phyloP scores from a whole-genome alignment of 2,888 invertebrate species.

The Ischnura elegans region DNA sequence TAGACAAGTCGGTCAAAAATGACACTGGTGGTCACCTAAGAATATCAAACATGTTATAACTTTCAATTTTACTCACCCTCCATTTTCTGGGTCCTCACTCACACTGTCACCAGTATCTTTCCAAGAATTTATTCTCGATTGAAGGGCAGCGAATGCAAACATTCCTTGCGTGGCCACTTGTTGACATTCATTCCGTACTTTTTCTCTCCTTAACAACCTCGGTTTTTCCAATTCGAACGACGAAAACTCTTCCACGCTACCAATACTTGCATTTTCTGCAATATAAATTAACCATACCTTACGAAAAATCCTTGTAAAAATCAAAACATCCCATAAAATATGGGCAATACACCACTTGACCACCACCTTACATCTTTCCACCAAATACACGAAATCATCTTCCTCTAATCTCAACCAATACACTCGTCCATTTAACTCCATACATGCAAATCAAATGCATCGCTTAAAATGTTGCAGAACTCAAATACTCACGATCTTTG shows the following conservation, averaged over 20 bases:
- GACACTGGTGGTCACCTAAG: not conserved
- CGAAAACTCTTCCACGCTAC: not conserved
- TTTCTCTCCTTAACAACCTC: not conserved
- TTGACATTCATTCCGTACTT: not conserved
- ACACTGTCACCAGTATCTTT: not conserved
- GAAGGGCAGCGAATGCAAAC: not conserved
- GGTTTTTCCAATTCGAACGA: slow-evolving; percentile 9
- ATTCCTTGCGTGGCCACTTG: not conserved
- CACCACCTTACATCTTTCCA: no score
- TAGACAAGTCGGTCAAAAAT: not conserved
- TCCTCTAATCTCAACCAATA: no score
- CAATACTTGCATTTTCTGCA: not conserved
- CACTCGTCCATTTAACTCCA: no score
- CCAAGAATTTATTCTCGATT: not conserved
- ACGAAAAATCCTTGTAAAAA: not conserved
- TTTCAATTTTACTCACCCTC: not conserved
- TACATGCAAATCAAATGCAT: not conserved
- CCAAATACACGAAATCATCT: no score
- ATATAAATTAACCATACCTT: not conserved
- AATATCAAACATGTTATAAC: not conserved
- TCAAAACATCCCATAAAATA: not conserved
- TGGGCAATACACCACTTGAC: no score
- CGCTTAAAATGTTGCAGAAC: not conserved
- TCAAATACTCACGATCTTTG: not conserved
- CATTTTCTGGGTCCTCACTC: not conserved